Evolutionary conservation across 2,797 vertebrate genomes (phyloP).

Genomic region (Geotrypetes seraphini): DNA sequence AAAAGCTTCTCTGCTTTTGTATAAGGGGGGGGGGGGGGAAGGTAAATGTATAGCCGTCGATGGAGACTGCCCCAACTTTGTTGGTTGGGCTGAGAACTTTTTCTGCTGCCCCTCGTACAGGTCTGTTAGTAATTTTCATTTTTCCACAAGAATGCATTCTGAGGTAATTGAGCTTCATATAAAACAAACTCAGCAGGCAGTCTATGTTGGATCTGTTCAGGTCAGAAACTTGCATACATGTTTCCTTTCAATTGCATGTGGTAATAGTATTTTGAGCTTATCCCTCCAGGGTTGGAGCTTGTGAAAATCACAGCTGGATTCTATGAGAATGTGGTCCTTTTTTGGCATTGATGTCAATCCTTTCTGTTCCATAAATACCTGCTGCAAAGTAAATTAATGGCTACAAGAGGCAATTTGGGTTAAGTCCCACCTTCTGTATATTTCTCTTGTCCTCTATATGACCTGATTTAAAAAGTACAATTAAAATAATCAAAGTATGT

Average conservation of each 20-base stretch:
- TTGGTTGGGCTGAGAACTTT: too few species aligned
- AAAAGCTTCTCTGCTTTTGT: too few species aligned
- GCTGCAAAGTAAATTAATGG: constrained; percentile 3
- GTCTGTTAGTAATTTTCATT: constrained; percentile 6
- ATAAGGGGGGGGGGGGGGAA: too few species aligned
- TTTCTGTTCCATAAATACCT: constrained; percentile 12
- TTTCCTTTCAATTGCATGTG: neutral
- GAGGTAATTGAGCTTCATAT: neutral
- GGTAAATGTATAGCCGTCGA: too few species aligned
- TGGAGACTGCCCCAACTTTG: too few species aligned
- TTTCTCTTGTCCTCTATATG: constrained; percentile 1
- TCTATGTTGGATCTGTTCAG: neutral
- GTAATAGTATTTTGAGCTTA: neutral
- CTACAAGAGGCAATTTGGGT: neutral
- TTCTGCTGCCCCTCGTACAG: too few species aligned
- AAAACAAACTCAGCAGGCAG: neutral
- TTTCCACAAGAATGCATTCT: neutral
- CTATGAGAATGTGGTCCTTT: neutral
- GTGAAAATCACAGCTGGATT: neutral
- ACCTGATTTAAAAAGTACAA: neutral
- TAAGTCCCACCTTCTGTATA: neutral
- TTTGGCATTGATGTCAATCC: constrained; percentile 4
- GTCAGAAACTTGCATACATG: neutral
- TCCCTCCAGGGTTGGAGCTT: neutral
- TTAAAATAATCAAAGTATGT: neutral